Evolutionary conservation across 1,140 invertebrate species (phyloP), one percentile per base, ranked within the genome.

Genomic region (Teleogryllus occipitalis): DNA sequence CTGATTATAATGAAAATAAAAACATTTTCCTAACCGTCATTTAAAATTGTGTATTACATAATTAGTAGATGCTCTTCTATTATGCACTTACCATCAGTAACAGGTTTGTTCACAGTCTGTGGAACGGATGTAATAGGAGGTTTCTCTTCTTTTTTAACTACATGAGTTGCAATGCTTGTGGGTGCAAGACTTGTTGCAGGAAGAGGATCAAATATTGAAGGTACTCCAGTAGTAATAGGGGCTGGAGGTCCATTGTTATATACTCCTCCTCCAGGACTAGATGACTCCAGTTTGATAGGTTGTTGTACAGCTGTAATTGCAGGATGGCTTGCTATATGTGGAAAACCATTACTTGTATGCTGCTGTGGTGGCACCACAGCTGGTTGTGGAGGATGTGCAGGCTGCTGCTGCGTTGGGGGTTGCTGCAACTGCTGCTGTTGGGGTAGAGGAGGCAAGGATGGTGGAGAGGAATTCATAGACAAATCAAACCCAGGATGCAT

Each of bases 121-220:
- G 10, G 12, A 46, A 49, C 21, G 48, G 15, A 18, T 46, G 27
- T 15, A 5, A 76, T 46, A 5, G 54, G 47, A 18, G 54, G 75
- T 46, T 80, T 80, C 21, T 80, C 79, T 48, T 80, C 79, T 72
- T 80, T 80, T 27, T 80, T 80, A 7, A 80, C 15, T 0, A 49
- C 22, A 15, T 76, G 74, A 80, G 22, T 49, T 18, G 27, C 46
- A 8, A 80, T 54, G 8, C 46, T 39, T 73, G 65, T 77, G 15
- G 79, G 48, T 48, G 76, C 76, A 77, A 77, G 78, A 84, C 39
- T 85, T 83, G 15, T 85, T 82, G 18, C 88, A 84, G 39, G 88
- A 27, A 90, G 78, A 0, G 91, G 90, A 84, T 93, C 91, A 81
- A 93, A 93, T 80, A 93, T 91, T 6, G 91, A 92, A 0, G 88